These are phyloP conservation scores for Brachyptera risi DNA, from an alignment of 2,888 invertebrate genomes.

Conservation along the genomic window DNA sequence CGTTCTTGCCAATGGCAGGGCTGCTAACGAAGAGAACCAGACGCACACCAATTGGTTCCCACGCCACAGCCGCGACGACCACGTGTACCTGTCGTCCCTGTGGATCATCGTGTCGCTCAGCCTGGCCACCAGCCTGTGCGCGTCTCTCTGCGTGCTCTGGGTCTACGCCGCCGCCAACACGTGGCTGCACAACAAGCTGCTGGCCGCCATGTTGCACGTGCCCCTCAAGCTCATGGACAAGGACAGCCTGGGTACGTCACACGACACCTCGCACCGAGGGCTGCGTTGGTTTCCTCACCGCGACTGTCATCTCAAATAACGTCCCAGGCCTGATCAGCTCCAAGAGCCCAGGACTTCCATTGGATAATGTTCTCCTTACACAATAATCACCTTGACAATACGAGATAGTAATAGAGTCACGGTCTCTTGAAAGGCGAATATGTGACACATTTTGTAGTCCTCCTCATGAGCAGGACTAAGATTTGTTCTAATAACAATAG, in stretches of 20 bases:
- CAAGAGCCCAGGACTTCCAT: too few relatives aligned
- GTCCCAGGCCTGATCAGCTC: too few relatives aligned
- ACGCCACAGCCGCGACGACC: not conserved
- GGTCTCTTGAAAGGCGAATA: too few relatives aligned
- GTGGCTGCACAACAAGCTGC: not conserved
- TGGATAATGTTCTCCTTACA: too few relatives aligned
- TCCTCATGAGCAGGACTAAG: too few relatives aligned
- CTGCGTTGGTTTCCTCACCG: not conserved
- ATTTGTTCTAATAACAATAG: too few relatives aligned
- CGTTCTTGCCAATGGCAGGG: too few relatives aligned
- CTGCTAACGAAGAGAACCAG: too few relatives aligned
- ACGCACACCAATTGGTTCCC: not conserved
- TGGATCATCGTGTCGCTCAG: not conserved
- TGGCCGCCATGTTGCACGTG: conserved; percentile 12
- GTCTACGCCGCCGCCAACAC: conserved; percentile 4
- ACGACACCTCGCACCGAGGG: not conserved
- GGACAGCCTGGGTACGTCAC: not conserved
- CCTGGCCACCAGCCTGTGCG: not conserved
- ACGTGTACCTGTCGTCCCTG: not conserved
- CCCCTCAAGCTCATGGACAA: conserved; percentile 10
- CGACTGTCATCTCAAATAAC: not conserved
- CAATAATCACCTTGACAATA: too few relatives aligned
- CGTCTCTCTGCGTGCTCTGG: not conserved
- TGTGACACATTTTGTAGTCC: too few relatives aligned
- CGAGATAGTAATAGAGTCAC: too few relatives aligned